Conservation (phyloP, 2,113 vertebrate genomes). For the Passer montanus region DNA sequence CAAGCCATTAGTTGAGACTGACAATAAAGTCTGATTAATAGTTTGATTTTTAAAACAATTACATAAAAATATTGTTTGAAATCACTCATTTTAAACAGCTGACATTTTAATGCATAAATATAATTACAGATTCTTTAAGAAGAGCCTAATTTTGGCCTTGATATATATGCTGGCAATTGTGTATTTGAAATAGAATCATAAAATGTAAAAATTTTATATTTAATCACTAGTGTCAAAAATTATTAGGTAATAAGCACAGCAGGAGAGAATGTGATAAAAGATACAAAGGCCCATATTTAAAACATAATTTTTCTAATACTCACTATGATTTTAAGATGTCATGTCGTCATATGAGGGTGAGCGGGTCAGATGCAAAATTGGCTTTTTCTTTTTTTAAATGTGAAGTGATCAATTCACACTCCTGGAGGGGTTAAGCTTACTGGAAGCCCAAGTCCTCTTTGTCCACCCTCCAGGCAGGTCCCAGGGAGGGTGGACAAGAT, state of each 20-base stretch:
- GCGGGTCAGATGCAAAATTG: constrained; percentile 74
- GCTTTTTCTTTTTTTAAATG: constrained; percentile 54
- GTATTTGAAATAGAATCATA: constrained; percentile 81
- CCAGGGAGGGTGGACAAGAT: constrained; percentile 11
- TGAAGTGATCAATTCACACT: constrained; percentile 73
- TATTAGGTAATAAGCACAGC: constrained; percentile 79
- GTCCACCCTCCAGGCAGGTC: constrained; percentile 16
- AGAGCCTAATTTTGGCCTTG: constrained; percentile 72
- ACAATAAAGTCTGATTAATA: constrained; percentile 72
- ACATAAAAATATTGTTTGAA: constrained; percentile 78
- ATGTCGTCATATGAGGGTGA: constrained; percentile 75
- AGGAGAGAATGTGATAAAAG: constrained; percentile 73
- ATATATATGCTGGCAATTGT: constrained; percentile 78
- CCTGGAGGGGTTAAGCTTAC: constrained; percentile 69
- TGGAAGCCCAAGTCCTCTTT: constrained; percentile 60
- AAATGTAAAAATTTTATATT: constrained; percentile 80
- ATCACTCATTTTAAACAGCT: constrained; percentile 66
- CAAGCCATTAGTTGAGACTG: constrained; percentile 43
- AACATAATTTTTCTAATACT: constrained; percentile 80
- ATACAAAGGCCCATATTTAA: constrained; percentile 80
- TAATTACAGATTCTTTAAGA: constrained; percentile 73
- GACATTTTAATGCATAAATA: constrained; percentile 80
- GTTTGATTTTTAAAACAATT: constrained; percentile 77
- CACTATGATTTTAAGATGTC: constrained; percentile 81
- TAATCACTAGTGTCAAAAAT: constrained; percentile 82